These are phyloP conservation scores for Drosophila demipolita DNA, from an alignment of 2,888 invertebrate genomes.

Conservation along the genomic window DNA sequence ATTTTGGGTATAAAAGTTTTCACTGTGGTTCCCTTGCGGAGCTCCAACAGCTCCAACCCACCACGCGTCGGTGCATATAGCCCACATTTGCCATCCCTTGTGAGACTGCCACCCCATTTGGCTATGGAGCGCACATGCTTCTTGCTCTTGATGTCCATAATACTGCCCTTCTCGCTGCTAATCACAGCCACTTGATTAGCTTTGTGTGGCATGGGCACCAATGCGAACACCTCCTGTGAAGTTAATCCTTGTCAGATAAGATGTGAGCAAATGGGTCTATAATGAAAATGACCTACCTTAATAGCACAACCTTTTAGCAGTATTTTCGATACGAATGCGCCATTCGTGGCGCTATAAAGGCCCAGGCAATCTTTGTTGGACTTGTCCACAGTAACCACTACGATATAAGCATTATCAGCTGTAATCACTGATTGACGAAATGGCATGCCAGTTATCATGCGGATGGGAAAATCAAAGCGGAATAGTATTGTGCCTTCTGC, in stretches of 20 bases:
- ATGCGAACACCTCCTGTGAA: constrained; percentile 88
- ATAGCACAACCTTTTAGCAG: constrained; percentile 86
- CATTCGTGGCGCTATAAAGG: constrained; percentile 93
- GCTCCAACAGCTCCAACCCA: constrained; percentile 95
- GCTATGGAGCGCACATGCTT: constrained; percentile 94
- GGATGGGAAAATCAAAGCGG: constrained; percentile 92
- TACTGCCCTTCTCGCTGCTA: constrained; percentile 95
- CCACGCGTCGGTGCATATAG: constrained; percentile 97
- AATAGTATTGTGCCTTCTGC: constrained; percentile 91
- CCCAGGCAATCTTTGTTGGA: constrained; percentile 92
- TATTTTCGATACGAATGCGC: constrained; percentile 87
- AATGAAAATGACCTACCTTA: constrained; percentile 85
- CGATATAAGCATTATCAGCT: constrained; percentile 91
- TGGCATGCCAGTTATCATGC: constrained; percentile 89
- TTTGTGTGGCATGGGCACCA: constrained; percentile 94
- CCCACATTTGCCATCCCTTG: constrained; percentile 94
- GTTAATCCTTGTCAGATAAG: background rate
- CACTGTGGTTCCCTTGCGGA: constrained; percentile 94
- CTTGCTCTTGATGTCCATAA: constrained; percentile 95
- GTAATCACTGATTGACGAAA: constrained; percentile 93
- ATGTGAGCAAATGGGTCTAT: background rate
- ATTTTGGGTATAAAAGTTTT: constrained; percentile 96
- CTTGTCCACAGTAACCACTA: constrained; percentile 93
- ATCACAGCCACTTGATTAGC: constrained; percentile 94
- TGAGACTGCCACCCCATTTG: constrained; percentile 96